phyloP scores from a whole-genome alignment of 2,113 vertebrate genomes.

The Pelvicachromis taeniatus region DNA sequence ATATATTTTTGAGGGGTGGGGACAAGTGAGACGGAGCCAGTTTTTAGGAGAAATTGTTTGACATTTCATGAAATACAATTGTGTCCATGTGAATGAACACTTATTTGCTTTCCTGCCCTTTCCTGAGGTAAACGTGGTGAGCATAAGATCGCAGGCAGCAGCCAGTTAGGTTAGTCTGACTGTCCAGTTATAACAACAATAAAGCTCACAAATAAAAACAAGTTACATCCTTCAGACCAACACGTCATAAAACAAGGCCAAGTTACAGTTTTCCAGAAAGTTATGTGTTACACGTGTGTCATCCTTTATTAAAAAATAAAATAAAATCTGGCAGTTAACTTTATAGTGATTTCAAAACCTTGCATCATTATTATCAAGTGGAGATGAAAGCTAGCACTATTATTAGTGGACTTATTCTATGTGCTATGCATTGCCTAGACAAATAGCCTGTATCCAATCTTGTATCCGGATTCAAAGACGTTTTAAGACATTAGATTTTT shows the following conservation, averaged over 20 bases:
- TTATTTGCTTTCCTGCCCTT: neutral
- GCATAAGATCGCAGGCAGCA: neutral
- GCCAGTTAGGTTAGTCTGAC: neutral
- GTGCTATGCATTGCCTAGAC: neutral
- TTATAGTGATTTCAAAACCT: neutral
- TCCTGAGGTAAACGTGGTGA: neutral
- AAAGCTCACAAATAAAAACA: neutral
- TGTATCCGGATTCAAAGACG: neutral
- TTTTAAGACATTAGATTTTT: neutral
- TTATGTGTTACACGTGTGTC: neutral
- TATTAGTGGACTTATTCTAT: neutral
- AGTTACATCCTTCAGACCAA: neutral
- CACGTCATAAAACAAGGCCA: neutral
- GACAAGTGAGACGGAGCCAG: neutral
- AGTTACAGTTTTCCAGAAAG: neutral
- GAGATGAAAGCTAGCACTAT: neutral
- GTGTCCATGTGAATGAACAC: neutral
- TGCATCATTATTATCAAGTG: neutral
- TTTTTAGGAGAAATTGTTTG: neutral
- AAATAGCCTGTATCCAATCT: neutral
- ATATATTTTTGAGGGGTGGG: rapidly evolving
- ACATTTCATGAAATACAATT: neutral
- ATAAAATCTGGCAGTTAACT: neutral
- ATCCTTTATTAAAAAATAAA: neutral
- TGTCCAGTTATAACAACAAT: neutral